These are phyloP conservation scores for Sebastes variabilis DNA, from an alignment of 2,797 vertebrate genomes.

Conservation along the genomic window DNA sequence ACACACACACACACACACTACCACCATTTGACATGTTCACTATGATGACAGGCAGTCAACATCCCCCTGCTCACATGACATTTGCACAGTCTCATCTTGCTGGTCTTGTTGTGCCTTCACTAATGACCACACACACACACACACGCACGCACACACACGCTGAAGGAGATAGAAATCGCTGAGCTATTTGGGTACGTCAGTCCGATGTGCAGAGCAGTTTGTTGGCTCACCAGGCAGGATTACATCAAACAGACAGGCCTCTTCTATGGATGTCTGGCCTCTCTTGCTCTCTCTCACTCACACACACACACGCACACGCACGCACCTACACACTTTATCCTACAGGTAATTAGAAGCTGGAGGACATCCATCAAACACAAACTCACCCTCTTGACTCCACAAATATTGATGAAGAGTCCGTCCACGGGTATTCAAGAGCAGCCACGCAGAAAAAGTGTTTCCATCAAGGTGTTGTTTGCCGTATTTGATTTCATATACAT, in stretches of 20 bases:
- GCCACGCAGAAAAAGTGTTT: slow-evolving; percentile 39
- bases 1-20: neutral
- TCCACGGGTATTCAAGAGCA: slow-evolving; percentile 51
- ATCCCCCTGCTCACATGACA: slow-evolving; percentile 56
- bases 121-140: slow-evolving; percentile 43
- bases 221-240: slow-evolving; percentile 72
- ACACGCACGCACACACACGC: no score
- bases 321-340: slow-evolving; percentile 50
- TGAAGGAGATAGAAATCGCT: slow-evolving; percentile 53
- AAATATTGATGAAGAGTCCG: slow-evolving; percentile 75
- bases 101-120: slow-evolving; percentile 51
- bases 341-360: slow-evolving; percentile 70
- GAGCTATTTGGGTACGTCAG: slow-evolving; percentile 76
- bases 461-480: slow-evolving; percentile 34
- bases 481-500: slow-evolving; percentile 35
- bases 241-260: slow-evolving; percentile 73
- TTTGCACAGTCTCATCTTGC: slow-evolving; percentile 58
- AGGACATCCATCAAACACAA: slow-evolving; percentile 70
- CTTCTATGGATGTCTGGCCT: slow-evolving; percentile 68
- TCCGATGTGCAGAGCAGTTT: slow-evolving; percentile 71
- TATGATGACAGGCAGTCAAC: slow-evolving; percentile 55
- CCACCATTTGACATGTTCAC: slow-evolving; percentile 50
- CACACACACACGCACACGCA: slow-evolving; percentile 15
- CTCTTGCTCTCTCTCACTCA: neutral
- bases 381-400: slow-evolving; percentile 62